A percentile compares a stretch with the other conserved stretches of the same genome.
Conservation (phyloP, 2,113 vertebrate species). For the Epinephelus cyanopodus region DNA sequence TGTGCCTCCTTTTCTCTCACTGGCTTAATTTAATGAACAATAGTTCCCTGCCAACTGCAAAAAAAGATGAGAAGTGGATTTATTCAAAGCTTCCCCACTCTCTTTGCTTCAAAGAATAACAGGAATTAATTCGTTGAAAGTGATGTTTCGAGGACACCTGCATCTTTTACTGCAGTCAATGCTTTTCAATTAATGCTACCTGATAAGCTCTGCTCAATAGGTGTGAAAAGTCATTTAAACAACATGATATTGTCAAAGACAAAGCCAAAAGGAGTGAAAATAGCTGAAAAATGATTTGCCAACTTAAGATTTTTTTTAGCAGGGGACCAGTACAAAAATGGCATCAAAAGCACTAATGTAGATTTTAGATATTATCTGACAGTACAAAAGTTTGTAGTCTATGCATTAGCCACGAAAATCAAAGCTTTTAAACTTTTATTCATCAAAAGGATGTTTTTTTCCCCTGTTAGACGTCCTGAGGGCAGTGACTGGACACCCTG, state of each 20-base stretch:
- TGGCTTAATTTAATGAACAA: slow-evolving; percentile 30
- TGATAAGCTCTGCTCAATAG: slow-evolving; percentile 29
- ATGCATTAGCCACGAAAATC: slow-evolving; percentile 26
- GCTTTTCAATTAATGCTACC: slow-evolving; percentile 32
- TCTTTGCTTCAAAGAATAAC: slow-evolving; percentile 20
- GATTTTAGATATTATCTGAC: slow-evolving; percentile 24
- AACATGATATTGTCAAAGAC: slow-evolving; percentile 42
- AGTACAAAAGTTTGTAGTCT: slow-evolving; percentile 10
- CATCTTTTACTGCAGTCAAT: slow-evolving; percentile 20
- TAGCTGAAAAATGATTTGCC: background rate
- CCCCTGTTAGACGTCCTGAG: slow-evolving; percentile 37
- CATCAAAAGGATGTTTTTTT: background rate
- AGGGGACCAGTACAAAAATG: slow-evolving; percentile 29
- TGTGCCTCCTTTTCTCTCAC: background rate
- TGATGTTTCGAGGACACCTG: slow-evolving; percentile 50
- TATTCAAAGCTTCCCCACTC: slow-evolving; percentile 29
- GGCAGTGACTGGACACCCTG: slow-evolving; percentile 51
- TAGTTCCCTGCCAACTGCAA: background rate
- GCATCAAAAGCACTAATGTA: background rate
- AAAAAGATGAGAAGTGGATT: background rate
- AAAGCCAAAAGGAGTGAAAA: slow-evolving; percentile 13
- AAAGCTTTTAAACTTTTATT: slow-evolving; percentile 51
- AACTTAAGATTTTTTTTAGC: background rate
- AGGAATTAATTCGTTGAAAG: slow-evolving; percentile 33
- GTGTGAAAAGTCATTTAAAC: slow-evolving; percentile 50